Evolutionary conservation across 2,113 vertebrate genomes (phyloP), one percentile per base, ranked within the genome.

Genomic region (Melanotaenia duboulayi): DNA sequence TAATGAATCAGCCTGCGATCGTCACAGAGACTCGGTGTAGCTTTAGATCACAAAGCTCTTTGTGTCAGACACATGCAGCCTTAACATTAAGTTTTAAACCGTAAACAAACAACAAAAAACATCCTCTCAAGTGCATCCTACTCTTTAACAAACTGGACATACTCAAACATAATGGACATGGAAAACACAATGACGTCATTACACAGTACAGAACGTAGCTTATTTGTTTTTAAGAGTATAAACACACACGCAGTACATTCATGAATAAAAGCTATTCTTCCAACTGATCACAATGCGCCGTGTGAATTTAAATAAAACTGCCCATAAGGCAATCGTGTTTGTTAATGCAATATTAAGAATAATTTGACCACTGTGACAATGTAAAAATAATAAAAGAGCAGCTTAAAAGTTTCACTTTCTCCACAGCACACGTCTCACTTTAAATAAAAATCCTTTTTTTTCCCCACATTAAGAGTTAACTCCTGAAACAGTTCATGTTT

Each of bases 21-120:
- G 2, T 42, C 49, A 24, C 64, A 24, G 22, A 22, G 28, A 54
- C 25, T 44, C 44, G 37, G 54, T 6, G 9, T 9, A 11, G 55
- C 64, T 68, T 61, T 28, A 37, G 17, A 68, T 70, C 65, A 65
- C 57, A 62, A 63, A 74, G 8, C 13, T 55, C 17, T 67, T 58
- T 55, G 66, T 61, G 79, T 80, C 64, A 58, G 49, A 87, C 80
- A 83, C 82, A 81, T 84, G 84, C 76, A 75, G 68, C 82, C 82
- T 78, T 78, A 78, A 78, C 46, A 20, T 24, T 28, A 42, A 50
- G 25, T 74, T 37, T 24, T 8, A 35, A 35, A 35, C 4, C 32
- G 8, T 35, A 35, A 35, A 35, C 35, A 65, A 66, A 60, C 28
- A 54, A 54, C 2, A 3, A 65, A 49, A 25, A 11, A 28, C 64